These are phyloP conservation scores for Drosophila neotestacea DNA, from an alignment of 2,888 invertebrate genomes.

Conservation along the genomic window DNA sequence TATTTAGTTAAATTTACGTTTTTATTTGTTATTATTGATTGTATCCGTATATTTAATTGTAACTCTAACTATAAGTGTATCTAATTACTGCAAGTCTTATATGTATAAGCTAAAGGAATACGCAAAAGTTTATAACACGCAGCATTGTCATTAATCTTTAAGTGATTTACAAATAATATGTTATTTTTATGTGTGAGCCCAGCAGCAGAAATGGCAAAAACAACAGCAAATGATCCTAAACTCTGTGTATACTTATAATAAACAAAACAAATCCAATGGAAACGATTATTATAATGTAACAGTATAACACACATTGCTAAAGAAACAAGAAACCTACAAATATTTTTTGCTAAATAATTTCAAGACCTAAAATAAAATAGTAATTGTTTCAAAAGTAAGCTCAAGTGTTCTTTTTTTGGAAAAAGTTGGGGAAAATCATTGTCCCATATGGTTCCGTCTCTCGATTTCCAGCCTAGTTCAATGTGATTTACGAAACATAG, in stretches of 20 bases:
- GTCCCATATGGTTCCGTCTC: not conserved
- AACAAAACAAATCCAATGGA: conserved; percentile 10
- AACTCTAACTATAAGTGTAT: conserved; percentile 43
- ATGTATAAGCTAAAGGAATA: conserved; percentile 56
- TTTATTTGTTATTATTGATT: conserved; percentile 69
- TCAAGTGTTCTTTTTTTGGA: not conserved
- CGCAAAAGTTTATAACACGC: conserved; percentile 62
- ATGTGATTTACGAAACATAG: too few relatives aligned
- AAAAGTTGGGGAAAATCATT: not conserved
- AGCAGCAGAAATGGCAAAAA: conserved; percentile 23
- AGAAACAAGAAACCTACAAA: conserved; percentile 32
- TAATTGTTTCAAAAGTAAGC: conserved; percentile 71
- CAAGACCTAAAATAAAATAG: conserved; percentile 68
- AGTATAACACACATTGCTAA: conserved; percentile 44
- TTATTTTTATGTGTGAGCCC: conserved; percentile 67
- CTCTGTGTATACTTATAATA: conserved; percentile 33
- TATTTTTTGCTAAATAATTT: conserved; percentile 75
- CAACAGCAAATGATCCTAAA: conserved; percentile 39
- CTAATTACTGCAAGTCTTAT: conserved; percentile 63
- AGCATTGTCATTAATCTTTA: conserved; percentile 77
- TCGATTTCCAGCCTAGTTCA: too few relatives aligned
- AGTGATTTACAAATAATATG: conserved; percentile 53
- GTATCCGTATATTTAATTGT: conserved; percentile 35
- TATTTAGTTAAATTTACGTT: conserved; percentile 59
- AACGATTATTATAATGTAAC: conserved; percentile 19